phyloP scores from a whole-genome alignment of 1,140 invertebrate species.

The Dinoponera quadriceps region DNA sequence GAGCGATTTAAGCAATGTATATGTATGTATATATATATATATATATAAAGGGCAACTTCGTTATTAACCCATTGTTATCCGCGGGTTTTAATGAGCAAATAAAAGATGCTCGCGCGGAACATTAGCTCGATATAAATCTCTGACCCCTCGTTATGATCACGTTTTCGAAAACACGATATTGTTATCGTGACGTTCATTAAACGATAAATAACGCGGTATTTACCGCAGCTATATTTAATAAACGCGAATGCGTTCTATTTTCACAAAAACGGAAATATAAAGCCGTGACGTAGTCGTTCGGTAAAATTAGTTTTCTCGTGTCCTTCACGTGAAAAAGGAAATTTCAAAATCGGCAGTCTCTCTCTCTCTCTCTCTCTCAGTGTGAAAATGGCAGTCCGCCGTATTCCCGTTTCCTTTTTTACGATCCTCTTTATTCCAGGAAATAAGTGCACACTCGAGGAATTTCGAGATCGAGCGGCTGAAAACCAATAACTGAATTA shows the following conservation, averaged over 20 bases:
- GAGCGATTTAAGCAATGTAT: slow-evolving; percentile 24
- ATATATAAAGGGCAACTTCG: slow-evolving; percentile 13
- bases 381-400: not conserved
- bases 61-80: slow-evolving; percentile 30
- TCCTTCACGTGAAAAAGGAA: not conserved
- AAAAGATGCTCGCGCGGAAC: not conserved
- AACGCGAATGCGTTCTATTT: not conserved
- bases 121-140: not conserved
- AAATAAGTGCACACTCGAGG: not conserved
- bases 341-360: not conserved
- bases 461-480: not conserved
- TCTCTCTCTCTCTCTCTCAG: not conserved
- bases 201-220: no score
- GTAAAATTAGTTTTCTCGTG: not conserved
- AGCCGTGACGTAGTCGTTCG: not conserved
- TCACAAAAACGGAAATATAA: not conserved
- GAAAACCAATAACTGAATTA: slow-evolving; percentile 6
- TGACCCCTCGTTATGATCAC: not conserved
- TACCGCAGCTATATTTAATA: no score
- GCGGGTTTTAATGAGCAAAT: not conserved
- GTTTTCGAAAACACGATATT: slow-evolving; percentile 4
- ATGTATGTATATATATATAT: not conserved
- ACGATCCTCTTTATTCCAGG: not conserved
- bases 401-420: not conserved
- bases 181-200: slow-evolving; percentile 9